Percentiles rank a stretch among this genome's conserved stretches.
Conservation (phyloP, 2,888 invertebrate genomes). For the Drosophila fulvimacula region DNA sequence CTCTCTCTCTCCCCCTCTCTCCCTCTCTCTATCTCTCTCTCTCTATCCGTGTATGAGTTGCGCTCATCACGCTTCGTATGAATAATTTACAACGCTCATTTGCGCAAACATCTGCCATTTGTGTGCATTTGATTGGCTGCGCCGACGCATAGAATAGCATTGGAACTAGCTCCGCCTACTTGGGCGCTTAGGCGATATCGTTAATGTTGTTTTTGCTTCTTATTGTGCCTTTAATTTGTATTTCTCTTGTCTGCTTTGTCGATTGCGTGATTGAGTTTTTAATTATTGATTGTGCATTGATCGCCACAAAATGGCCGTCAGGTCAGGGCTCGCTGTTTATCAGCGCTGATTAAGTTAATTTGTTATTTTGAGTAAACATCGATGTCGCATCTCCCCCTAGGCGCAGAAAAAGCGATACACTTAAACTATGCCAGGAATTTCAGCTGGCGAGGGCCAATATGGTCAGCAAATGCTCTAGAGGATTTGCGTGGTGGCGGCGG, state of each 20-base stretch:
- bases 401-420: constrained; percentile 75
- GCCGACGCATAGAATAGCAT: constrained; percentile 60
- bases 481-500: constrained; percentile 73
- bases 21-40: too few relatives aligned
- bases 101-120: constrained; percentile 60
- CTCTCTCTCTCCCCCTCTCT: too few relatives aligned
- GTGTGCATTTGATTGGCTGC: constrained; percentile 57
- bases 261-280: constrained; percentile 69
- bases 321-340: constrained; percentile 56
- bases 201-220: background rate
- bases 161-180: constrained; percentile 49
- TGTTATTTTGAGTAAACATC: constrained; percentile 54
- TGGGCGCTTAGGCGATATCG: constrained; percentile 15
- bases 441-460: constrained; percentile 67
- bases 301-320: constrained; percentile 26
- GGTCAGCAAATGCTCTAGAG: constrained; percentile 80
- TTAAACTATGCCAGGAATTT: constrained; percentile 78
- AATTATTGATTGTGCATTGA: constrained; percentile 38
- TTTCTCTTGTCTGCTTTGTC: background rate
- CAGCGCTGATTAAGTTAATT: constrained; percentile 77
- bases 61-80: constrained; percentile 23
- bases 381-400: constrained; percentile 35
- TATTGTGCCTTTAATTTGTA: constrained; percentile 2
- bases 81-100: constrained; percentile 57
- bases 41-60: too few relatives aligned